Evolutionary conservation across 2,113 vertebrate genomes (phyloP), one percentile per base, ranked within the genome.

Genomic region (Casuarius casuarius): DNA sequence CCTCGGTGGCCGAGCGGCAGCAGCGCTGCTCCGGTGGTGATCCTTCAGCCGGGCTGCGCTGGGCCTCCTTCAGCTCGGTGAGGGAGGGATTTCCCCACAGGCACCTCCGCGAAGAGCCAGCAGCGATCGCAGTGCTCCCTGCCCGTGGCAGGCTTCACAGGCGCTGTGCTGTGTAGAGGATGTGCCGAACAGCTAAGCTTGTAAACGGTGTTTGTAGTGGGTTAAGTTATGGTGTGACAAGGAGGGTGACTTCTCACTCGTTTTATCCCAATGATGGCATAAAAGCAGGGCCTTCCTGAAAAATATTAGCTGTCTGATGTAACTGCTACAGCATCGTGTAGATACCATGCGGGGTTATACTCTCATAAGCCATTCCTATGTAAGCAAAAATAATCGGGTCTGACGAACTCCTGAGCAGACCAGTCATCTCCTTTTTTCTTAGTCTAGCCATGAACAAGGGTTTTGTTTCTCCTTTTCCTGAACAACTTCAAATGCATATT

Each of bases 51-150:
- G 33, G 1, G 70, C 8, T 2, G 46, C 12, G 56, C n/a, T 18
- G 56, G 11, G 18, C 14, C 20, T 5, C 4, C 19, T 6, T 12
- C 72, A 0, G 21, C 20, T 4, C 4, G 13, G 2, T 18, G 42
- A 12, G 48, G 2, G 80, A 21, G 12, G 15, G 10, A 14, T 1
- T 48, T 31, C 33, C 23, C 5, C 67, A 0, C 17, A 20, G 26
- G 1, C 44, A 42, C 6, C 8, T 3, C 8, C 4, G 33, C 2
- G 48, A 9, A 8, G 49, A 2, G 58, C 44, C 21, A 52, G 26
- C 33, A 1, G 44, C 4, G 49, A 4, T 10, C 17, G 16, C 3
- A 14, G 33, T 44, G 59, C 23, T 49, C 1, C 0, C 7, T 46
- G 82, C 35, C 8, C 14, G 7, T 9, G 20, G 14, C 10, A 5